Evolutionary conservation across 1,140 invertebrate species (phyloP), one percentile per base, ranked within the genome.

Genomic region (Cyclina sinensis): DNA sequence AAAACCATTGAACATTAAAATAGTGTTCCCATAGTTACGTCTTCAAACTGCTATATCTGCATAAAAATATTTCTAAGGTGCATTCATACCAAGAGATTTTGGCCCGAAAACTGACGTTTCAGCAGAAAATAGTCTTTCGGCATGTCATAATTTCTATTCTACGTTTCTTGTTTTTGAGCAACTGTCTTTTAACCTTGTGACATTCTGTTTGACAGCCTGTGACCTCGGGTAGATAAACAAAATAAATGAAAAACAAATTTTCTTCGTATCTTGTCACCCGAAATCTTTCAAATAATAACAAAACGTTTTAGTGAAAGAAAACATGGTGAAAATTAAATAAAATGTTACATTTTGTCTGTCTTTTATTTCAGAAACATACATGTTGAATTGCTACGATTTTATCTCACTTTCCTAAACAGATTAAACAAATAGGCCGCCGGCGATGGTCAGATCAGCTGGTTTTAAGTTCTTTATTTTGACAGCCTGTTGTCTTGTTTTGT

Each of bases 341-440:
- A 78, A 48, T 18, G 27, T 51, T 46, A 16, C 39, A 51, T 1
- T 78, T 54, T 27, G 74, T 43, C 74, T 7, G 27, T 21, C n/a
- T 18, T 78, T 46, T 39, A 46, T 43, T n/a, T 32, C 32, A 48
- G 24, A 51, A 18, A 24, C 32, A 78, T 78, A 46, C 39, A 46
- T n/a, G 27, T 78, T 48, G 48, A 32, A 51, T 78, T 78, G 7
- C 18, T n/a, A 78, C n/a, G 39, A 54, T 51, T 12, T n/a, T 78
- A 51, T 51, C 48, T 30, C n/a, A 14, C 12, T 14, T 46, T 27
- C 32, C 18, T 48, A 14, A 78, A 54, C 74, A 78, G 74, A 54
- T 78, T 51, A 78, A 51, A 78, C 43, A 46, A 78, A 78, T 35
- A 78, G 24, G 16, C 74, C 74, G n/a, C 74, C 43, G 74, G 74